These are phyloP conservation scores for Cherax quadricarinatus DNA, from an alignment of 1,140 invertebrate genomes.

Conservation along the genomic window DNA sequence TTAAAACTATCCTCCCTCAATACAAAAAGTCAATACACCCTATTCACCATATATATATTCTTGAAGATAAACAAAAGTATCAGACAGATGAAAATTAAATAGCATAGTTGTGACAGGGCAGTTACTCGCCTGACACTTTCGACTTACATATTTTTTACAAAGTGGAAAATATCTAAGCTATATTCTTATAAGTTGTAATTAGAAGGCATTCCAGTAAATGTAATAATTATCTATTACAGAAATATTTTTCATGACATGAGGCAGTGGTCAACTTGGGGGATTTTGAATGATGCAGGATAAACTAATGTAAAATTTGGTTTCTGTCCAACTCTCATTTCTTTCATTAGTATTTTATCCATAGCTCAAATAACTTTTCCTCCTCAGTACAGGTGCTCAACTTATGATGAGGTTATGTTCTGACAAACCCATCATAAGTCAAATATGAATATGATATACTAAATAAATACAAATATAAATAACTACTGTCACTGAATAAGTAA, in stretches of 20 bases:
- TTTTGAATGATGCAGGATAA: not conserved
- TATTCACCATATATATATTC: slow-evolving; percentile 27
- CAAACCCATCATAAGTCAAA: too few species aligned
- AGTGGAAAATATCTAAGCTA: not conserved
- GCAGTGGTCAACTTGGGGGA: not conserved
- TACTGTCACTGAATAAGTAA: too few species aligned
- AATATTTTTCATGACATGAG: not conserved
- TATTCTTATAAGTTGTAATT: not conserved
- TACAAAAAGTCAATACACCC: slow-evolving; percentile 26
- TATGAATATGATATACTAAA: too few species aligned
- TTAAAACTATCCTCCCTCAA: not conserved
- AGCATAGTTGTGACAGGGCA: not conserved
- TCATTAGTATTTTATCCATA: slow-evolving; percentile 21
- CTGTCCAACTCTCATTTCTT: not conserved
- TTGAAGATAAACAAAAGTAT: not conserved
- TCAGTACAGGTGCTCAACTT: not conserved
- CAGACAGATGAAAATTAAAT: not conserved
- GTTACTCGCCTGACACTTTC: not conserved
- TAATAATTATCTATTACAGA: not conserved
- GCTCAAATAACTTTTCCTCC: not conserved
- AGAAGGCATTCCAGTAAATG: slow-evolving; percentile 8
- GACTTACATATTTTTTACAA: not conserved
- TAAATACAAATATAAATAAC: too few species aligned
- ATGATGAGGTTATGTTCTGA: too few species aligned
- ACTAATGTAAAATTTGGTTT: not conserved